Evolutionary conservation across 1,140 invertebrate species (phyloP), one percentile per base, ranked within the genome.

Genomic region (Drosophila murphyi): DNA sequence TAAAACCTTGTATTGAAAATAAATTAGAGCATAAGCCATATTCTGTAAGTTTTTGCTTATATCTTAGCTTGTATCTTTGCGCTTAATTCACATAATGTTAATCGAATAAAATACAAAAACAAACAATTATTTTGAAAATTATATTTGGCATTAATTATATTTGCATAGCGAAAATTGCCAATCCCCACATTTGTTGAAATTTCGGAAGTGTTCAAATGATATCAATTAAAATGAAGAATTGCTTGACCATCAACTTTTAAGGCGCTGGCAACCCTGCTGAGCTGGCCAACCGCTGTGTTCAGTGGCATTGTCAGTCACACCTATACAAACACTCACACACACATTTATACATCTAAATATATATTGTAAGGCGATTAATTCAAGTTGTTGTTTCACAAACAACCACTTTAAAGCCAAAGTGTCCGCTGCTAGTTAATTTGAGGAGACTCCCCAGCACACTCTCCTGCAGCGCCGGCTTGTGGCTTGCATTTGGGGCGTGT

Each of bases 381-480:
- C 37, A 39, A 39, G 37, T 39, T 41, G 28, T 5, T 20, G 20
- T 20, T 20, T 28, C 7, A 8, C 28, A 32, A n/a, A 28, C 57
- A 60, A 47, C 20, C 69, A 68, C 64, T 74, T 69, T 61, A 61
- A 59, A 61, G 43, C 8, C 43, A 87, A 74, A 87, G 79, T 87
- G 72, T 63, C 76, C 68, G 79, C 43, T 61, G 63, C 47, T 69
- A 71, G 83, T 87, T 88, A 78, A 82, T 88, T 87, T 87, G 76
- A 87, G 88, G 78, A 68, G 59, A 80, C 88, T 88, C 43, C 76
- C 75, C 76, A 77, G 10, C 80, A 87, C 82, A 87, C 83, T 80
- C 65, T 88, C 83, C 83, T 74, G 83, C 80, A 31, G 83, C 45
- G 82, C 72, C 75, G 67, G 59, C 69, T 82, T 78, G 61, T 72